These are phyloP conservation scores for Pholis gunnellus DNA, from an alignment of 2,113 vertebrate species.

Conservation along the genomic window DNA sequence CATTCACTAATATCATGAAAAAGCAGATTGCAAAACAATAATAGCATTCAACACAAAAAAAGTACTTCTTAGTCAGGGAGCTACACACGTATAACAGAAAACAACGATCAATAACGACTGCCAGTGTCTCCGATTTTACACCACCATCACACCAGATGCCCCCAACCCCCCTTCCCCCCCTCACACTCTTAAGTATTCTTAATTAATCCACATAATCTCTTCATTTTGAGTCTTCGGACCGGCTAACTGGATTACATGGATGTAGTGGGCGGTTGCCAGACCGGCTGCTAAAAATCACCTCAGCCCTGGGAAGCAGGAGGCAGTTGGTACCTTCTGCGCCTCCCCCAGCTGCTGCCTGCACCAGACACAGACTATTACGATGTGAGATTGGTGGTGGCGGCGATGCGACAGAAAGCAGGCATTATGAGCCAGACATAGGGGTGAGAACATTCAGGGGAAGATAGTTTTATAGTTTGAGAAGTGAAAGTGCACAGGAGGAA, in stretches of 20 bases:
- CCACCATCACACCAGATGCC: slow-evolving; percentile 19
- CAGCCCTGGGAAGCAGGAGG: slow-evolving; percentile 9
- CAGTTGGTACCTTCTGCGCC: slow-evolving; percentile 1
- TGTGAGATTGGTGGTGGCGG: slow-evolving; percentile 39
- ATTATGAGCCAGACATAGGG: not conserved
- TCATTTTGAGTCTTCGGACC: slow-evolving; percentile 37
- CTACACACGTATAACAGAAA: not conserved
- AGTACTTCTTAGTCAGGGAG: not conserved
- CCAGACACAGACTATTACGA: slow-evolving; percentile 42
- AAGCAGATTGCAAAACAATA: slow-evolving; percentile 1
- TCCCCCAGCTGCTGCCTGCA: slow-evolving; percentile 51
- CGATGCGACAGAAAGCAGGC: slow-evolving; percentile 14
- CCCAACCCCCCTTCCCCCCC: not conserved
- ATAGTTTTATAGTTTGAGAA: slow-evolving; percentile 20
- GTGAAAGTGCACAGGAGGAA: slow-evolving; percentile 2
- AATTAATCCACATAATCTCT: slow-evolving; percentile 59
- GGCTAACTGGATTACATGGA: slow-evolving; percentile 50
- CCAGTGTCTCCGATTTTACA: slow-evolving; percentile 6
- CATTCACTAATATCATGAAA: not conserved
- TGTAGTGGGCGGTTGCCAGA: slow-evolving; percentile 12
- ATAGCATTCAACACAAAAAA: not conserved
- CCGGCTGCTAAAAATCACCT: slow-evolving; percentile 40
- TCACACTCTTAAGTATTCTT: slow-evolving; percentile 9
- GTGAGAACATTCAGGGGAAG: slow-evolving; percentile 18
- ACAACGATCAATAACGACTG: not conserved